Evolutionary conservation across 2,888 invertebrate genomes (phyloP), one percentile per base, ranked within the genome.

Genomic region (Sinhomidia bicolor): DNA sequence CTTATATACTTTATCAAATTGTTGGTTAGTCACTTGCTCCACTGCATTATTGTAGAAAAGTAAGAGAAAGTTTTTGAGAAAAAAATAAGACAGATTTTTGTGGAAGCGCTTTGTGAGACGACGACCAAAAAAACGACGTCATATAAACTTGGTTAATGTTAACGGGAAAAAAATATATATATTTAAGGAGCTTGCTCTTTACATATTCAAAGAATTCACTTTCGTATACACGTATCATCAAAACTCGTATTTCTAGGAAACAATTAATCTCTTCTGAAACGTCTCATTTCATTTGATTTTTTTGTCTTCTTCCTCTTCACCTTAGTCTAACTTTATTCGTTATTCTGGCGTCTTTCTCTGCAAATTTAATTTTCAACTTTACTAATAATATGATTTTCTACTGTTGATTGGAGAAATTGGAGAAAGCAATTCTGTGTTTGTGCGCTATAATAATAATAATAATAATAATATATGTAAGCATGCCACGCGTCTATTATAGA

Each of bases 1-100:
- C 71, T 81, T 41, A 10, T 51, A 23, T 29, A 60, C 79, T 85
- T 60, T 65, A 85, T 85, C 71, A 80, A 80, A 85, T 85, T 85
- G 6, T 71, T 71, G 80, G 54, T 57, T 79, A 47, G 47, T 65
- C 60, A 47, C 85, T 51, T 26, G 32, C 44, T 74, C 14, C 36
- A 5, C 3, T 36, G 36, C 7, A 36, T 36, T 65, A n/a, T 14
- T 26, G 6, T 74, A 41, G 20, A 36, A 23, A 44, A 32, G n/a
- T n/a, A 17, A 23, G 57, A 57, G 20, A 23, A 57, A 57, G 0
- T 23, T 57, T 54, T 57, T n/a, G n/a, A n/a, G n/a, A n/a, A n/a
- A n/a, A n/a, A 71, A 71, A 71, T 41, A 71, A 36, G 68, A 44
- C 68, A 71, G 36, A n/a, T 44, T 26, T 20, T 26, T 23, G 71